Base-by-base conservation (phyloP, 2,113 vertebrate species). In the Cinclus cinclus region DNA sequence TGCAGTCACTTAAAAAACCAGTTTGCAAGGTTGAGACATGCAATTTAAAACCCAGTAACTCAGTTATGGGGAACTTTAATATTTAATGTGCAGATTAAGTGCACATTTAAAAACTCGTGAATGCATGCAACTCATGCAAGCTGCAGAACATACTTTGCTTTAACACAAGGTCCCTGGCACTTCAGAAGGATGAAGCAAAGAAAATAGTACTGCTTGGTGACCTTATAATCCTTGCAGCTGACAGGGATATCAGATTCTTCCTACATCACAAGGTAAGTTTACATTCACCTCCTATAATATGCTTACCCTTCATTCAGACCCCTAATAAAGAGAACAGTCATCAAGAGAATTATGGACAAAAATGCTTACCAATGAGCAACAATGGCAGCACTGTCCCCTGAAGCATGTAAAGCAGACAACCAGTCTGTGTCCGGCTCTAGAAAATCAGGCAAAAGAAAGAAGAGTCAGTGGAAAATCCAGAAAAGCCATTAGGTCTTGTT, bases 61-160 rank as follows among this genome's bases (percentile, higher is more conserved):
- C 41, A 44, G 63, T 62, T 90, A 87, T 22, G 23, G 62, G 56
- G 18, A 90, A 68, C 41, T 92, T 93, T 30, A 91, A 77, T 90
- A 83, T 83, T 97, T 90, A 89, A 92, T 23, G 35, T 46, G 17
- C 44, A 78, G 56, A 81, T 88, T 83, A 96, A 86, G 31, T 30
- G 30, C 60, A 56, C 65, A 84, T 63, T 96, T 83, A 90, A 91
- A 59, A 83, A 70, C 31, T 64, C 2, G 0, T 65, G 69, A 47
- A 65, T 30, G 30, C 41, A 56, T 31, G 50, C 59, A 76, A 65
- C 25, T 69, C 46, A 30, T 55, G 67, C 25, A 91, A 79, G 47
- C 27, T 70, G 55, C 24, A 67, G 50, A 94, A 59, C 13, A n/a
- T 30, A 53, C 12, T 68, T 65, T 58, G 25, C 33, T 89, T 75